Evolutionary conservation across 2,888 invertebrate genomes (phyloP).

Genomic region (Eustalomyia histrio): DNA sequence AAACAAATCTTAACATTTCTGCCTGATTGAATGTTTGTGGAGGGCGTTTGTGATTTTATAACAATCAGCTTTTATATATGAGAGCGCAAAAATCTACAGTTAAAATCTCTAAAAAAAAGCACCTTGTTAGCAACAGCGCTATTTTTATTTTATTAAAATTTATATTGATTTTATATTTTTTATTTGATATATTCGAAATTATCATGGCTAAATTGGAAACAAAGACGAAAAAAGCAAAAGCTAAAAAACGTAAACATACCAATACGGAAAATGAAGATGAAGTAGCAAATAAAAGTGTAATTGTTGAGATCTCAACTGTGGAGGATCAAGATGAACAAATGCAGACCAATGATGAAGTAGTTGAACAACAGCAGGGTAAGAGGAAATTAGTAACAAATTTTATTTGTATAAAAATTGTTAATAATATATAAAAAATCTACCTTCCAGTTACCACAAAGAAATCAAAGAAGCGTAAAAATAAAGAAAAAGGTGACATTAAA

Average conservation of each 20-base stretch:
- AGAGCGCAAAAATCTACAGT: no score
- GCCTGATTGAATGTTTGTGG: no score
- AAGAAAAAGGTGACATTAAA: conserved; percentile 41
- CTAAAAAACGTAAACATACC: conserved; percentile 70
- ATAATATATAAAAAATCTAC: background rate
- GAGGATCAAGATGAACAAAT: conserved; percentile 22
- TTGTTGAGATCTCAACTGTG: conserved; percentile 67
- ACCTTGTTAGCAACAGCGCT: background rate
- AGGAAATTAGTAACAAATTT: background rate
- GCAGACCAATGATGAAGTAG: background rate
- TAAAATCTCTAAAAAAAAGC: no score
- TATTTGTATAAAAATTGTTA: conserved; percentile 4
- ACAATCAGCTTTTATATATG: no score
- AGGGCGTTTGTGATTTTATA: no score
- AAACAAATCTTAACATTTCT: no score
- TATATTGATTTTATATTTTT: background rate
- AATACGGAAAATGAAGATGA: conserved; percentile 71
- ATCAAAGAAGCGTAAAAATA: conserved; percentile 66
- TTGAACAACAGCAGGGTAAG: conserved; percentile 36
- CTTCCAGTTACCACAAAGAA: conserved; percentile 53
- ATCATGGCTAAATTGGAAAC: conserved; percentile 69
- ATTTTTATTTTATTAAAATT: background rate
- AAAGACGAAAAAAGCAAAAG: conserved; percentile 63
- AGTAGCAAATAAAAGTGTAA: conserved; percentile 74
- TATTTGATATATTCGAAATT: background rate